Evolutionary conservation across 2,797 vertebrate genomes (phyloP).

Genomic region (Odontamblyopus rebecca): DNA sequence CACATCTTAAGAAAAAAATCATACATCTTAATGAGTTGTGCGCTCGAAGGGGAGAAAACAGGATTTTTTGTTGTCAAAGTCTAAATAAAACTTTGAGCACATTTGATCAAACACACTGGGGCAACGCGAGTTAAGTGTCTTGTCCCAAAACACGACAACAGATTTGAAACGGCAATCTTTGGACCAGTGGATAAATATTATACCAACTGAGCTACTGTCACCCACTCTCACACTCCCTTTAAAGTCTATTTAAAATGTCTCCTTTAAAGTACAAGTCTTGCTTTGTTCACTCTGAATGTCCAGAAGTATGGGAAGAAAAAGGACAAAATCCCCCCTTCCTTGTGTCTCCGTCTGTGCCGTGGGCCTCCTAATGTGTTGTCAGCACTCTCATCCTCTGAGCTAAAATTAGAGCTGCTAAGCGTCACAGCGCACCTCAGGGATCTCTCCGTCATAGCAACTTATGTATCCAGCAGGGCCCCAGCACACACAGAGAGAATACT

Average conservation of each 20-base stretch:
- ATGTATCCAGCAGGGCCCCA: constrained; percentile 20
- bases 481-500: constrained; percentile 6
- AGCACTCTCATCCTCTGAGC: constrained; percentile 20
- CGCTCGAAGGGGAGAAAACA: no score
- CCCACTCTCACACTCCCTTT: no score
- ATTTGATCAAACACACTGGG: no score
- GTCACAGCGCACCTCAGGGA: constrained; percentile 37
- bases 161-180: no score
- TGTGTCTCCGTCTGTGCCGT: constrained; percentile 16
- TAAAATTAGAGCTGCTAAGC: constrained; percentile 46
- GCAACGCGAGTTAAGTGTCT: no score
- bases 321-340: constrained; percentile 7
- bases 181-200: no score
- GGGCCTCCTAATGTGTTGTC: constrained; percentile 25
- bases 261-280: constrained; percentile 14
- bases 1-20: no score
- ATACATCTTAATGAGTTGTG: no score
- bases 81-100: no score
- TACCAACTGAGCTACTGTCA: no score
- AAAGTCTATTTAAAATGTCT: not conserved
- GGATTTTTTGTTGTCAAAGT: no score
- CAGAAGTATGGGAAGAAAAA: constrained; percentile 21
- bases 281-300: constrained; percentile 11
- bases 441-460: constrained; percentile 28
- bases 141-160: no score